A percentile compares a stretch with the other conserved stretches of the same genome.
Conservation (phyloP, 2,797 vertebrate genomes). For the Diceros bicornis region DNA sequence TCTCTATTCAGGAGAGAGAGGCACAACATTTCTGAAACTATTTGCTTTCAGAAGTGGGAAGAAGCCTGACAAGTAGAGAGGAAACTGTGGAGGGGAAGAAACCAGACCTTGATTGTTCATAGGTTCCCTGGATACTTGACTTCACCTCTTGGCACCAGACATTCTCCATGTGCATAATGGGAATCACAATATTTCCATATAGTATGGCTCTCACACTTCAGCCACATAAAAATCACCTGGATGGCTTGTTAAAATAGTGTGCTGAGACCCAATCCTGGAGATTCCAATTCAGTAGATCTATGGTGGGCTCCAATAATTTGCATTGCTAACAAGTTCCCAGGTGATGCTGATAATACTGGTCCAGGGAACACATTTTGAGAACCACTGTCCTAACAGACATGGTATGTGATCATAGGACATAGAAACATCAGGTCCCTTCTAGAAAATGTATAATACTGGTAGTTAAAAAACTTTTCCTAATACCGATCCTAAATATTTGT, state of each 20-base stretch:
- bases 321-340: not conserved
- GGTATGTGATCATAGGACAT: fast-evolving
- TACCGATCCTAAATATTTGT: not conserved
- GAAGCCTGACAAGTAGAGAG: not conserved
- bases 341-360: not conserved
- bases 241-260: not conserved
- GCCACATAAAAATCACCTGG: not conserved
- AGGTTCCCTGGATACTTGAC: not conserved
- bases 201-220: not conserved
- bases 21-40: not conserved
- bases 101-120: fast-evolving
- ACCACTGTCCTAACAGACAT: not conserved
- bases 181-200: not conserved
- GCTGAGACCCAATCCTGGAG: too few species aligned
- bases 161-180: not conserved
- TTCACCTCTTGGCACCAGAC: too few species aligned
- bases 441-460: not conserved
- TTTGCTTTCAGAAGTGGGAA: not conserved
- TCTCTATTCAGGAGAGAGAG: not conserved
- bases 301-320: not conserved
- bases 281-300: not conserved
- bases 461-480: not conserved
- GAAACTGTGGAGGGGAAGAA: not conserved
- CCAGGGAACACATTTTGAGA: not conserved
- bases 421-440: not conserved